These are phyloP conservation scores for Drosophila stalkeri DNA, from an alignment of 2,888 invertebrate genomes.

Conservation along the genomic window DNA sequence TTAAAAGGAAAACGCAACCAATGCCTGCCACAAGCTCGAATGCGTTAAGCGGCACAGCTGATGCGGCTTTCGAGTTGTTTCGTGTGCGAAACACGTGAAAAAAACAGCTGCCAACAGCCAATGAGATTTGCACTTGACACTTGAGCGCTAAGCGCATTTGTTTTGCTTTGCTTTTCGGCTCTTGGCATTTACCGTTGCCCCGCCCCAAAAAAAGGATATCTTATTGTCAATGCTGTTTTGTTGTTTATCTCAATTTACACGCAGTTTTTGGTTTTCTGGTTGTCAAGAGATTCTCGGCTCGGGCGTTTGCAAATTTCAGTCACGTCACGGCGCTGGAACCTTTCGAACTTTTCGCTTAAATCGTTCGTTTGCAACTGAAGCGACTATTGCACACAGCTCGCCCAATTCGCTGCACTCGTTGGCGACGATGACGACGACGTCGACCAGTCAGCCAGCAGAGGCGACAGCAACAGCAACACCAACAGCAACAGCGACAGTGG, in stretches of 20 bases:
- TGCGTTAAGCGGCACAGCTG: constrained; percentile 38
- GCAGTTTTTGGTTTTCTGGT: neutral
- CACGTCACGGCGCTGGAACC: constrained; percentile 58
- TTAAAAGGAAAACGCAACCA: constrained; percentile 16
- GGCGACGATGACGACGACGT: constrained; percentile 39
- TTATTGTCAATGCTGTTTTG: neutral
- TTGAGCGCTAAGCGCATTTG: neutral
- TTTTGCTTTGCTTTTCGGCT: neutral
- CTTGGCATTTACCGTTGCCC: constrained; percentile 2
- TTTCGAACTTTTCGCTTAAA: constrained; percentile 82
- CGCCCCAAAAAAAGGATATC: neutral
- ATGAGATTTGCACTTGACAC: constrained; percentile 8
- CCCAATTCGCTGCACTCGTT: constrained; percentile 65
- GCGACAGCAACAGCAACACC: constrained; percentile 24
- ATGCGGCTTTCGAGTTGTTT: constrained; percentile 12
- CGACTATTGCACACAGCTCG: constrained; percentile 71
- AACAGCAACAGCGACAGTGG: constrained; percentile 20
- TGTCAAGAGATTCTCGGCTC: constrained; percentile 16
- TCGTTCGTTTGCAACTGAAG: constrained; percentile 84
- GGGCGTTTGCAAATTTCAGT: constrained; percentile 42
- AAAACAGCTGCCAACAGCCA: constrained; percentile 8
- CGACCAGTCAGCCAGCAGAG: constrained; percentile 43
- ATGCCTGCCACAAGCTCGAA: constrained; percentile 29
- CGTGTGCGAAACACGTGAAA: constrained; percentile 7
- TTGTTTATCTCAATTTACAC: constrained; percentile 1